Evolutionary conservation across 2,888 invertebrate genomes (phyloP), one percentile per base, ranked within the genome.

Genomic region (Notodonta ziczac): DNA sequence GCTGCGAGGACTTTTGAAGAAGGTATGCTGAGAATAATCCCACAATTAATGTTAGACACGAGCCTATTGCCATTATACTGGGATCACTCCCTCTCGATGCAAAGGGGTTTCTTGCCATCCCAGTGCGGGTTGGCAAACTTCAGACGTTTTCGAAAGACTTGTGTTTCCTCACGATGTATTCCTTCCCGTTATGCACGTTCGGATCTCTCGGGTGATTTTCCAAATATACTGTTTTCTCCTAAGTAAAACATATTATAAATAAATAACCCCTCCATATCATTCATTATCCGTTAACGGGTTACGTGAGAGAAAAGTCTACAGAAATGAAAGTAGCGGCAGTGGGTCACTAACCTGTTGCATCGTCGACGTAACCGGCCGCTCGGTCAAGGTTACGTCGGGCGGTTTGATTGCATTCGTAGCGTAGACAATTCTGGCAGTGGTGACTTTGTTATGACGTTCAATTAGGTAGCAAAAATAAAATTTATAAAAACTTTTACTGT

Each of bases 1-100:
- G 93, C 97, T 32, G 95, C 96, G 0, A 95, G 97, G 66, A 96
- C 97, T 46, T 94, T 97, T 72, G 96, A 95, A 89, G 97, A 97
- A 96, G 97, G 97, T 96, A 87, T 85, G 72, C 58, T 7, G n/a
- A 46, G n/a, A n/a, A 6, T 42, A 9, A 42, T 10, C 2, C 42
- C 4, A 9, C 7, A 40, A 40, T 40, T 40, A 7, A 39, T 39
- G 0, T 7, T 44, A 44, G 12, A 44, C 0, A 10, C 10, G n/a
- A n/a, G 46, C 9, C 24, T 35, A 35, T 35, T 5, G 35, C 35
- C 35, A 35, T 5, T 35, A 35, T 4, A 5, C 35, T 35, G 35
- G n/a, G n/a, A n/a, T n/a, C n/a, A n/a, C n/a, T n/a, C n/a, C n/a
- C n/a, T n/a, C n/a, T n/a, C n/a, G n/a, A n/a, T n/a, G n/a, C n/a